Evolutionary conservation across 64 coral and sea anemone genomes (phyloP), one percentile per base, ranked within the genome.

Genomic region (Pachyseris speciosa): DNA sequence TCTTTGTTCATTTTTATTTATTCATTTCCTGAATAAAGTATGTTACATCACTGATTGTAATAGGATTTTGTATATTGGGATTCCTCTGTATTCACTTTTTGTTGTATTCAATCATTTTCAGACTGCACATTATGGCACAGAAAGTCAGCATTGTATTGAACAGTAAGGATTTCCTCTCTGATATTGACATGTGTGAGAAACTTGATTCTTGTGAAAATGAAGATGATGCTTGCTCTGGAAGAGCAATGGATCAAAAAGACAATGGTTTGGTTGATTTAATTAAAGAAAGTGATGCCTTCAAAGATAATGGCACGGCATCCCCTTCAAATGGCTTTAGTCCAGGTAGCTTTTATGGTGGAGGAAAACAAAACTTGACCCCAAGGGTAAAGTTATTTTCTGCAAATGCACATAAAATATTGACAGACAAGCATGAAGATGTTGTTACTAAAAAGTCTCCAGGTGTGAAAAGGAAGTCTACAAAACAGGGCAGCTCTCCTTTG

Each of bases 301-400:
- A 37, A 37, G 7, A 38, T 17, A 39, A 61, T n/a, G 53, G 25
- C 10, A 1, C 38, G 5, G 4, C 37, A 31, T 89, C 60, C 16
- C 69, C 60, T 20, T 67, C 40, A 58, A 93, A 78, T 86, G 90
- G 94, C 25, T 85, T 96, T 51, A 36, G 25, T n/a, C 85, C 94
- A 40, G 58, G 41, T 15, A 85, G 61, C 28, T 96, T 96, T 69
- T 96, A 96, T 90, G 78, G 94, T 69, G 67, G 68, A 68, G 84
- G 61, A 42, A 88, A 84, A 15, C 27, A 89, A 85, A 39, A 85
- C n/a, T 19, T 71, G 17, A 60, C 77, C 37, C 77, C 77, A 58
- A 80, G 30, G 16, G 19, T 61, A 10, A 80, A 61, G 20, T 39
- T 80, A 36, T 40, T 80, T 39, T 9, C 9, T 61, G 33, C 16